phyloP scores from a whole-genome alignment of 2,113 vertebrate species.

The Lepus timidus region DNA sequence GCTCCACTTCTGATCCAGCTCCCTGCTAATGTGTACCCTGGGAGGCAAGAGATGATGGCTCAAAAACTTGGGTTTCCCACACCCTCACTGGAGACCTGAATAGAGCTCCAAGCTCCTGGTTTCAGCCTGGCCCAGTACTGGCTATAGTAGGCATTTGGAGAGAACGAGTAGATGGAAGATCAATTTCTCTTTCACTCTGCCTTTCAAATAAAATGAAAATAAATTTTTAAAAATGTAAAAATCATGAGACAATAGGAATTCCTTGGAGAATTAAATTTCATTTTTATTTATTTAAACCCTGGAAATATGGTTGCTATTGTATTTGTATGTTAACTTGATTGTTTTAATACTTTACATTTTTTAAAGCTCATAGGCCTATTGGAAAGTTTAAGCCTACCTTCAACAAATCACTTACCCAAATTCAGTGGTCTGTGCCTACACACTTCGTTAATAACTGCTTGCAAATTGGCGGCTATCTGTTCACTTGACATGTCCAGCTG shows the following conservation, averaged over 20 bases:
- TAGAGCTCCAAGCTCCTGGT: no score
- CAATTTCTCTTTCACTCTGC: no score
- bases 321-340: conserved; percentile 1
- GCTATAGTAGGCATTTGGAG: no score
- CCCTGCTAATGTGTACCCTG: no score
- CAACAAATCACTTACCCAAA: conserved; percentile 86
- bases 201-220: no score
- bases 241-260: neutral
- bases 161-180: no score
- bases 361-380: conserved; percentile 10
- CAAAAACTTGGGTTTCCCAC: no score
- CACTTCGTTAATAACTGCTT: conserved; percentile 90
- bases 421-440: conserved; percentile 89
- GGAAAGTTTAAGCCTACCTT: neutral
- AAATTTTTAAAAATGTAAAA: no score
- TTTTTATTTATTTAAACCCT: conserved; percentile 33
- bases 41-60: no score
- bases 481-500: conserved; percentile 95
- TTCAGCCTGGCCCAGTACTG: no score
- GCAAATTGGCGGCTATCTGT: conserved; percentile 92
- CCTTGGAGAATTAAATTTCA: conserved; percentile 37
- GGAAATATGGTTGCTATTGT: neutral
- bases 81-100: no score
- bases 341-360: conserved; percentile 51
- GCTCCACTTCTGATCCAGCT: no score